Evolutionary conservation across 2,113 vertebrate species (phyloP).

Genomic region (Melanotaenia duboulayi): DNA sequence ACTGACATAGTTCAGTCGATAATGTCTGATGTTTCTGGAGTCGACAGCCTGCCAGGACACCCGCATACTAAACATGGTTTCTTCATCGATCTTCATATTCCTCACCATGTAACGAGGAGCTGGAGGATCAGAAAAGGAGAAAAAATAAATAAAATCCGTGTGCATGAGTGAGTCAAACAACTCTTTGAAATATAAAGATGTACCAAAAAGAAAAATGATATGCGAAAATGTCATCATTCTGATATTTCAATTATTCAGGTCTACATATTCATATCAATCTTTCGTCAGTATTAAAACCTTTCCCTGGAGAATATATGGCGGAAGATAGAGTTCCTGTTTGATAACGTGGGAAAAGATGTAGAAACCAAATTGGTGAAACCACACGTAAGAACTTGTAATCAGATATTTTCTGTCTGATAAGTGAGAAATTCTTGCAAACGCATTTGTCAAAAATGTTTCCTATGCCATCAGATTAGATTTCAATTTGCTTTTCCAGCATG

Average conservation of each 20-base stretch:
- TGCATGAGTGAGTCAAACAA: background rate
- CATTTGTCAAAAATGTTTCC: background rate
- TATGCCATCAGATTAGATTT: background rate
- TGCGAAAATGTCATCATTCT: background rate
- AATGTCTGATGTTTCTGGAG: conserved; percentile 81
- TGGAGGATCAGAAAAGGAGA: conserved; percentile 60
- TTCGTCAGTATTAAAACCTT: background rate
- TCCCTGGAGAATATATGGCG: background rate
- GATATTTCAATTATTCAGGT: conserved; percentile 41
- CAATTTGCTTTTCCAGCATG: too few species aligned
- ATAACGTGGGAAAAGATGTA: background rate
- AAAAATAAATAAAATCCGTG: background rate
- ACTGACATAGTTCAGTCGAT: conserved; percentile 88
- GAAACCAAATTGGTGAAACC: background rate
- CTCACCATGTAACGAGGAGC: conserved; percentile 87
- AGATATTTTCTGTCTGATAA: background rate
- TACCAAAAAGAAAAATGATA: background rate
- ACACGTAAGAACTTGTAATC: background rate
- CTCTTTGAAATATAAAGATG: background rate
- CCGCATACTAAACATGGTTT: conserved; percentile 90
- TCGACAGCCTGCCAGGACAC: conserved; percentile 89
- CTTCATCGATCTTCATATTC: conserved; percentile 88
- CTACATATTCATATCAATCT: conserved; percentile 1
- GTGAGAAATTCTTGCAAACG: background rate
- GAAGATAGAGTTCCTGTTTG: background rate